A percentile compares a stretch with the other conserved stretches of the same genome.
Conservation (phyloP, 1,140 invertebrate genomes). For the Sycophaga agraensis region DNA sequence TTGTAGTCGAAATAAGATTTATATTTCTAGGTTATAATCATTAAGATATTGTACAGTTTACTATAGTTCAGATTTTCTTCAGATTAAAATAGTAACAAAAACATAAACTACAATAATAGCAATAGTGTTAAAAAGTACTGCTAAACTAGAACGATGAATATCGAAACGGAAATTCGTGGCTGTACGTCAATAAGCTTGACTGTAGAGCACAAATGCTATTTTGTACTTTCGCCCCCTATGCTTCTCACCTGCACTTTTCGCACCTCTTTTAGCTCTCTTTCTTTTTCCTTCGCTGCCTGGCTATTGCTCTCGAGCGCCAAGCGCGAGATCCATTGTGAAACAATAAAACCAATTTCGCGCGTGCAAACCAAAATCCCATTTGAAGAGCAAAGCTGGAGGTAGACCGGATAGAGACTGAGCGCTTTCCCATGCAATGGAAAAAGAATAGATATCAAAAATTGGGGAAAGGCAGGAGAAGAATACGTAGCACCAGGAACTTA, state of each 20-base stretch:
- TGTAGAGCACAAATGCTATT: too few species aligned
- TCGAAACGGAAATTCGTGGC: too few species aligned
- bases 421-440: background rate
- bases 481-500: background rate
- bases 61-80: too few species aligned
- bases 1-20: too few species aligned
- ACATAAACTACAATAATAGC: too few species aligned
- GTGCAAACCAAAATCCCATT: conserved; percentile 1
- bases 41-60: too few species aligned
- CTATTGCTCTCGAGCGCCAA: too few species aligned
- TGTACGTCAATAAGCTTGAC: too few species aligned
- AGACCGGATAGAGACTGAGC: background rate
- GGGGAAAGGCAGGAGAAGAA: background rate
- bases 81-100: too few species aligned
- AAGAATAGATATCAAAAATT: background rate
- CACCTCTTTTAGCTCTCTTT: background rate
- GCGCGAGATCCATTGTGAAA: background rate
- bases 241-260: background rate
- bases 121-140: too few species aligned
- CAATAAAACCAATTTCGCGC: conserved; percentile 1
- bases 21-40: too few species aligned
- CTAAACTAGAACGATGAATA: too few species aligned
- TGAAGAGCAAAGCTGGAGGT: background rate
- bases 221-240: background rate
- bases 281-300: background rate